Base-by-base conservation (phyloP, 2,888 invertebrate genomes). In the Oconnorella tubifera region DNA sequence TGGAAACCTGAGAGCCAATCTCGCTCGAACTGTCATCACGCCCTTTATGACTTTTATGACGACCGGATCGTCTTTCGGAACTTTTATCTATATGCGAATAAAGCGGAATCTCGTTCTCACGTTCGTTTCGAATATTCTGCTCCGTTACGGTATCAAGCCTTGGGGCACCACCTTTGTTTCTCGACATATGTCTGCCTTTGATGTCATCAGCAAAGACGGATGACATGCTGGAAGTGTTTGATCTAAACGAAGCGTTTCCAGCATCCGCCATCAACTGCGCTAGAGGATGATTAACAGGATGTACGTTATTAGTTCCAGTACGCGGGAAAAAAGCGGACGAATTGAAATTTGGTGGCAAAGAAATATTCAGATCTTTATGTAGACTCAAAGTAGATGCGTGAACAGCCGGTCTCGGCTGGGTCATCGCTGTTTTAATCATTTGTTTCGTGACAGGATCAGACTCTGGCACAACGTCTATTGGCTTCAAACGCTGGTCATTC, bases 361-460 rank as follows among this genome's bases (percentile, higher is more conserved):
- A 63, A 25, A 66, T 31, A 58, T 66, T 57, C 28, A 64, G 50
- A 27, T 63, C 66, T 27, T 53, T 65, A 32, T 62, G 33, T 31
- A 70, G 57, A 32, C 66, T 70, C 25, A 64, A 48, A 31, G 58
- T 62, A 3, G 69, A 69, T 0, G 60, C 63, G 23, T 58, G 63
- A 2, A 67, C 56, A 29, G 63, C 40, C 2, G 66, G 67, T 10
- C 65, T 56, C 1, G 69, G 68, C 6, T 70, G 48, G 14, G 63
- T 28, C 73, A 73, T 73, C 29, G 69, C 72, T 14, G 56, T 65
- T 40, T 73, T 73, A 19, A 73, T 67, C 50, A 73, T 56, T 51
- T 73, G 71, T 59, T 73, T 70, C 6, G 72, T 70, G 53, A 71
- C 70, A 19, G 72, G 68, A 53, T 73, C 73, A 14, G 62, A 56